Conservation (phyloP, 1,140 invertebrate species). For the Drosophila obscura region DNA sequence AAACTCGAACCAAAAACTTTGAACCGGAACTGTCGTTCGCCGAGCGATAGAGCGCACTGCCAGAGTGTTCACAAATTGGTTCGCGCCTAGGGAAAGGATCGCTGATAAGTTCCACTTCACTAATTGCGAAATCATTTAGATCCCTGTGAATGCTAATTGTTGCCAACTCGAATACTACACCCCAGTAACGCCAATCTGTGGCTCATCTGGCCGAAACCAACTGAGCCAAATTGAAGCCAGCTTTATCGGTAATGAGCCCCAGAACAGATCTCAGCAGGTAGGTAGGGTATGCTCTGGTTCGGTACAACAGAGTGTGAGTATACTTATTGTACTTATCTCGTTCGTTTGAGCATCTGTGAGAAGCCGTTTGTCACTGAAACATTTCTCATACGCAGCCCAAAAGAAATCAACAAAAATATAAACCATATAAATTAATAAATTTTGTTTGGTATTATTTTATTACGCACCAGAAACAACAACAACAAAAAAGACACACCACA, state of each 20-base stretch:
- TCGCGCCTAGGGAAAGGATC: slow-evolving; percentile 57
- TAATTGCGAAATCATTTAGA: slow-evolving; percentile 53
- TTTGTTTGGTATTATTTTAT: slow-evolving; percentile 75
- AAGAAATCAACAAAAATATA: slow-evolving; percentile 69
- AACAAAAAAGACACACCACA: slow-evolving; percentile 33
- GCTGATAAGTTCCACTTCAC: slow-evolving; percentile 45
- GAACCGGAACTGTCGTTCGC: slow-evolving; percentile 22
- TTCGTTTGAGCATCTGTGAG: slow-evolving; percentile 31
- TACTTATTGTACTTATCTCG: slow-evolving; percentile 8
- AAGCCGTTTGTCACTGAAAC: slow-evolving; percentile 40
- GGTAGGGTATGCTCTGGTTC: background rate
- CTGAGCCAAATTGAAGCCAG: slow-evolving; percentile 9
- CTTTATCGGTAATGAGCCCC: no score
- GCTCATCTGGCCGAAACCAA: background rate
- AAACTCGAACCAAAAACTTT: slow-evolving; percentile 52
- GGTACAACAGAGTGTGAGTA: slow-evolving; percentile 35
- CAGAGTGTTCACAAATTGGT: slow-evolving; percentile 19
- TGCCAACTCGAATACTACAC: background rate
- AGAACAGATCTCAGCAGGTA: no score
- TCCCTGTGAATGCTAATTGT: slow-evolving; percentile 33
- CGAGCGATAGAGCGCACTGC: slow-evolving; percentile 26
- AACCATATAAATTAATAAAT: slow-evolving; percentile 77
- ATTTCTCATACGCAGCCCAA: slow-evolving; percentile 40
- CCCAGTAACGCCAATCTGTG: background rate
- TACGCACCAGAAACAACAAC: slow-evolving; percentile 56